Evolutionary conservation across 2,797 vertebrate species (phyloP).

Genomic region (Caiman crocodilus): DNA sequence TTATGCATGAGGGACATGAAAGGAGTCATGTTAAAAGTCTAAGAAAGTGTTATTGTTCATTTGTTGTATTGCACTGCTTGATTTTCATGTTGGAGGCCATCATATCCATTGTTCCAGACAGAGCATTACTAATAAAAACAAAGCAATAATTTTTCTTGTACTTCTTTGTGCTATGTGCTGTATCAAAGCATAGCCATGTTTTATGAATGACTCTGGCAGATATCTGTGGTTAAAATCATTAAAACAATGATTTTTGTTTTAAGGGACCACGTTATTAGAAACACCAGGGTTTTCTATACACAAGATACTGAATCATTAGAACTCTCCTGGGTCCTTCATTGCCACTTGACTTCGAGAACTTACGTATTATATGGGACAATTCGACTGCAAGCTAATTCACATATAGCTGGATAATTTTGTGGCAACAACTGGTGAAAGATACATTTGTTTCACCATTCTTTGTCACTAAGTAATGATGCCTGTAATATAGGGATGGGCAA

Average conservation of each 20-base stretch:
- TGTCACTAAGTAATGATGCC: background rate
- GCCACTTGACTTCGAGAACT: background rate
- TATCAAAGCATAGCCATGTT: background rate
- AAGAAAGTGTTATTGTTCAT: background rate
- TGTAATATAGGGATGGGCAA: background rate
- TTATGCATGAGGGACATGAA: background rate
- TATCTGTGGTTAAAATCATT: background rate
- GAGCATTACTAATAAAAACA: conserved; percentile 6
- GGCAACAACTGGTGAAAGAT: background rate
- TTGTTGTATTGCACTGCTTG: background rate
- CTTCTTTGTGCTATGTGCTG: background rate
- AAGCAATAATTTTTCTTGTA: background rate
- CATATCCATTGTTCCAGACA: background rate
- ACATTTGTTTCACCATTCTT: background rate
- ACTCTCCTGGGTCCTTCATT: background rate
- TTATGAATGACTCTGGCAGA: conserved; percentile 13
- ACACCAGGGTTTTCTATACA: background rate
- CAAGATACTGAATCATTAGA: background rate
- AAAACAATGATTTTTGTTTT: conserved; percentile 1
- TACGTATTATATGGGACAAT: background rate
- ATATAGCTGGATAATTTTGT: background rate
- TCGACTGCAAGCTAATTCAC: background rate
- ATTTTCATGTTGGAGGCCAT: background rate
- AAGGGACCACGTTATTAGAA: background rate
- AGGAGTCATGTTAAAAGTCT: background rate